phyloP scores from a whole-genome alignment of 2,113 vertebrate genomes.

The Malurus elegans region DNA sequence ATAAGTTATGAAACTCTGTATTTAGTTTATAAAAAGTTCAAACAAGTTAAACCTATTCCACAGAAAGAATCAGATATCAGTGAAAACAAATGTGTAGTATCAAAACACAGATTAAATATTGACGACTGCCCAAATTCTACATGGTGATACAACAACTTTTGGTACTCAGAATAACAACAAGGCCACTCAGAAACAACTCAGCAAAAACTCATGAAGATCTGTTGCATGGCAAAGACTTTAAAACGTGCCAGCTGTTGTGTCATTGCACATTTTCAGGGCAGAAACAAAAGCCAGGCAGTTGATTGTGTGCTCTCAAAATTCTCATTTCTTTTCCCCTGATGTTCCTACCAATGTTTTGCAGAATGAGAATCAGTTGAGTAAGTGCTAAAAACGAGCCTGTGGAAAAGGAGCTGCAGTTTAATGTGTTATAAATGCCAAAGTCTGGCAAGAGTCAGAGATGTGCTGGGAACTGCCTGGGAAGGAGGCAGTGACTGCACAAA shows the following conservation, averaged over 20 bases:
- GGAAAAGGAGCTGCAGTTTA: neutral
- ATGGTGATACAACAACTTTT: neutral
- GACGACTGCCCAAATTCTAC: neutral
- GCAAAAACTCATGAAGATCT: neutral
- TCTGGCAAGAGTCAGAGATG: neutral
- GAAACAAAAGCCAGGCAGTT: neutral
- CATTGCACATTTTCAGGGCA: neutral
- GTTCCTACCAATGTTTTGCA: neutral
- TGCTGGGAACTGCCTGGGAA: neutral
- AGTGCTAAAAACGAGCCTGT: neutral
- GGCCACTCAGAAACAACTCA: neutral
- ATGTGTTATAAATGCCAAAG: neutral
- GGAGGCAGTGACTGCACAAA: neutral
- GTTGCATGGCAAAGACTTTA: neutral
- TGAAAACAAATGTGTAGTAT: neutral
- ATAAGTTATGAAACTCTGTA: neutral
- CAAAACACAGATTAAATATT: slow-evolving; percentile 17
- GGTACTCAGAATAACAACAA: neutral
- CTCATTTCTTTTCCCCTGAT: neutral
- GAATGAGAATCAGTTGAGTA: neutral
- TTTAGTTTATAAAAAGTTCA: neutral
- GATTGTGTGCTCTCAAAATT: neutral
- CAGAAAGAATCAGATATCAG: neutral
- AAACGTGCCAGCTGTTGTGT: neutral
- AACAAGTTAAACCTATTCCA: neutral